Conservation (phyloP, 1,140 invertebrate genomes). For the Formica exsecta region DNA sequence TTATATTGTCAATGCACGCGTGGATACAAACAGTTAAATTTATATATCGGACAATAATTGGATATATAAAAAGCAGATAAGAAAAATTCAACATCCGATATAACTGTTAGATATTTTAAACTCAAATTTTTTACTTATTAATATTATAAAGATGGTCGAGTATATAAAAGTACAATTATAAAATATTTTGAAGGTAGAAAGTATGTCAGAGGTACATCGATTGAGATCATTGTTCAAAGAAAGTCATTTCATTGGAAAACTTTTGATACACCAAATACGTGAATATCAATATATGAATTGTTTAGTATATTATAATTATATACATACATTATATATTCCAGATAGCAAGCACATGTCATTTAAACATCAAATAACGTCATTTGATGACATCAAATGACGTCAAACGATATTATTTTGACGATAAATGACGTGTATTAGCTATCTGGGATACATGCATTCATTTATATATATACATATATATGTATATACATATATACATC, state of each 20-base stretch:
- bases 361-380: too few relatives aligned
- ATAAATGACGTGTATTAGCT: too few relatives aligned
- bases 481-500: too few relatives aligned
- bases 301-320: slow-evolving; percentile 6
- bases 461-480: too few relatives aligned
- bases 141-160: not conserved
- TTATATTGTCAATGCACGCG: too few relatives aligned
- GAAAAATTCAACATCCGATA: not conserved
- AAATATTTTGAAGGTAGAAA: not conserved
- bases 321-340: too few relatives aligned
- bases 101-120: not conserved
- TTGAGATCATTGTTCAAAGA: not conserved
- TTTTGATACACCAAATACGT: not conserved
- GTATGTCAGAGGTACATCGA: not conserved
- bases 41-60: too few relatives aligned
- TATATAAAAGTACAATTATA: not conserved
- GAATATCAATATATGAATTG: not conserved
- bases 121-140: not conserved
- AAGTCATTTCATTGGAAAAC: not conserved
- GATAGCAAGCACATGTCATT: too few relatives aligned
- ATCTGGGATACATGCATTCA: too few relatives aligned
- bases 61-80: not conserved
- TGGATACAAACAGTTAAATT: too few relatives aligned
- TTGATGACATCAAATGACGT: too few relatives aligned
- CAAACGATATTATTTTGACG: too few relatives aligned